phyloP scores from a whole-genome alignment of 2,113 vertebrate genomes.

The cattle (Bos taurus) region ARS-UCD2.0 NC_037328.1:7505501-7506000 shows the following conservation, averaged over 20 bases:
- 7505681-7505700: neutral
- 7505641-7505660: neutral
- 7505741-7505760: neutral
- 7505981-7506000: neutral
- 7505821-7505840: neutral
- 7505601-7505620: neutral
- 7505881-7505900: neutral
- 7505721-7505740: neutral
- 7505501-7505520: neutral
- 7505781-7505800: neutral
- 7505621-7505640: neutral
- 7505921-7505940: rapidly evolving
- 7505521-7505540: neutral
- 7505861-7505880: neutral
- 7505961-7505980: neutral
- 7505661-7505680: neutral
- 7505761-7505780: neutral
- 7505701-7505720: neutral
- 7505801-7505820: neutral
- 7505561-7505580: neutral
- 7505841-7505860: neutral
- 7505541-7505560: neutral
- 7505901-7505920: neutral
- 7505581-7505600: neutral
- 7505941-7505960: neutral